These are phyloP conservation scores for Eupsilia transversa DNA, from an alignment of 2,888 invertebrate genomes.

Conservation along the genomic window DNA sequence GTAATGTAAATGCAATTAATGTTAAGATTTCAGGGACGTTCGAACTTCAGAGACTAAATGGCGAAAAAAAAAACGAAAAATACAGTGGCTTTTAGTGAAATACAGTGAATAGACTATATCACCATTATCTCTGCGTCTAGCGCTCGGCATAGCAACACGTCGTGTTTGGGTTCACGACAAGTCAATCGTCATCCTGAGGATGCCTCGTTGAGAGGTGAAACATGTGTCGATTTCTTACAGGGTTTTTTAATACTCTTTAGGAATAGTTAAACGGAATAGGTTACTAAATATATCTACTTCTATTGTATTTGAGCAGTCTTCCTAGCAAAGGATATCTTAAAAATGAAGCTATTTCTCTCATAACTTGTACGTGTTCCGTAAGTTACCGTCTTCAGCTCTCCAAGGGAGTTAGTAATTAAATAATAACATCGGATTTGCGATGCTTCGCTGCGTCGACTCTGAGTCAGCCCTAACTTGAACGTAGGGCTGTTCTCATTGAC, in stretches of 20 bases:
- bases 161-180: no score
- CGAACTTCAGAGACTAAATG: background rate
- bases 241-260: no score
- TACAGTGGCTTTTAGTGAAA: background rate
- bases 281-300: no score
- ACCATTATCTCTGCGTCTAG: no score
- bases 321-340: background rate
- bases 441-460: slow-evolving; percentile 48
- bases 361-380: slow-evolving; percentile 49
- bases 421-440: slow-evolving; percentile 63
- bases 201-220: no score
- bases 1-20: background rate
- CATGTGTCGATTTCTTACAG: no score
- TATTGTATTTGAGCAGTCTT: no score
- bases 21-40: fast-evolving
- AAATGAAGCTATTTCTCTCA: slow-evolving; percentile 10
- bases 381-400: slow-evolving; percentile 44
- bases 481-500: slow-evolving; percentile 9
- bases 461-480: slow-evolving; percentile 22
- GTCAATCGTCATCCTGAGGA: no score
- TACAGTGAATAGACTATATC: background rate
- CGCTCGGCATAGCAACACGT: no score
- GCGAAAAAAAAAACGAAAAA: background rate
- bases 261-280: no score
- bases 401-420: slow-evolving; percentile 61